phyloP scores from a whole-genome alignment of 1,140 invertebrate species.

The Orchestia grillus region DNA sequence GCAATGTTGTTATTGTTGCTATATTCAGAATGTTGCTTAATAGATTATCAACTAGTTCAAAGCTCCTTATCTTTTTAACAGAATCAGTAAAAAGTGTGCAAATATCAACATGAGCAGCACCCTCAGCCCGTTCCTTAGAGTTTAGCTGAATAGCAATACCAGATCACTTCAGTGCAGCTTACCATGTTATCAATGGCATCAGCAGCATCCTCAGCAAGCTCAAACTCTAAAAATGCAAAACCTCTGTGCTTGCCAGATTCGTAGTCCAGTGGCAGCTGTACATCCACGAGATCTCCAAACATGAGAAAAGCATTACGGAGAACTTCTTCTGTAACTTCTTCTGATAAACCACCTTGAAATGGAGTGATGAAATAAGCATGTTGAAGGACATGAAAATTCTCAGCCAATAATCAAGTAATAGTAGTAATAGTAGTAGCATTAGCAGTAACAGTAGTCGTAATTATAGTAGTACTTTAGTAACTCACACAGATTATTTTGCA shows the following conservation, averaged over 20 bases:
- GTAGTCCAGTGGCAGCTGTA: conserved; percentile 98
- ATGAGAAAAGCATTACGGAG: conserved; percentile 96
- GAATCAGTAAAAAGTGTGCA: too few relatives aligned
- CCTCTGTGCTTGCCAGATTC: conserved; percentile 97
- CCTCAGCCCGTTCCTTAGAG: too few relatives aligned
- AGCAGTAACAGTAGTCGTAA: too few relatives aligned
- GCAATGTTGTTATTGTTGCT: too few relatives aligned
- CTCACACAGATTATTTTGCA: too few relatives aligned
- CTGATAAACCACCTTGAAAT: conserved; percentile 87
- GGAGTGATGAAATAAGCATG: background rate
- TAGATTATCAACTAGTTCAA: too few relatives aligned
- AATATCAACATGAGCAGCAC: too few relatives aligned
- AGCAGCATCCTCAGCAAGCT: conserved; percentile 79
- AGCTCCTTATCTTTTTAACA: background rate
- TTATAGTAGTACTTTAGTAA: too few relatives aligned
- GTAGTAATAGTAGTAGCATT: too few relatives aligned
- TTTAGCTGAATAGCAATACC: too few relatives aligned
- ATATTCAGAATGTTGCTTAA: too few relatives aligned
- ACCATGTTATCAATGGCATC: conserved; percentile 99
- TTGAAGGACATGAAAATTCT: background rate
- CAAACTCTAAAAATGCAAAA: conserved; percentile 99
- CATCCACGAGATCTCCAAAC: conserved; percentile 97
- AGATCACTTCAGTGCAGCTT: conserved; percentile 62
- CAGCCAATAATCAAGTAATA: too few relatives aligned
- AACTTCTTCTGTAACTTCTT: conserved; percentile 97